Percentiles rank a stretch among this genome's conserved stretches.
Evolutionary conservation across 2,797 vertebrate genomes (phyloP).

Genomic region (Sternotherus odoratus): DNA sequence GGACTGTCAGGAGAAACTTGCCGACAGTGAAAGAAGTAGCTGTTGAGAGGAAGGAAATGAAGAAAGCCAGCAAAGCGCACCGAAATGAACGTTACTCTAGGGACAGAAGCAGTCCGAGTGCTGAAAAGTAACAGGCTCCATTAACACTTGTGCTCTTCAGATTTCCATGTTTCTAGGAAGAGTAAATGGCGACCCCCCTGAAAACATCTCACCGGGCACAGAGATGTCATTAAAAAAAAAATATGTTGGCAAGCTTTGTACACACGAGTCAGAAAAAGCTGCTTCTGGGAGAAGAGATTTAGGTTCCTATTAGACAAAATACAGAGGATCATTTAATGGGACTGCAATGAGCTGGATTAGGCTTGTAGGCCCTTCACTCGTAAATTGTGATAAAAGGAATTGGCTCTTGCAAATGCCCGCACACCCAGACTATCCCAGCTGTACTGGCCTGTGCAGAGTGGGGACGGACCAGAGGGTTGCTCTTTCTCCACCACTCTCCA

Average conservation of each 20-base stretch:
- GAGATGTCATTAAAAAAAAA: accelerated
- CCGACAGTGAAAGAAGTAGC: neutral
- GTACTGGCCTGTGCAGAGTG: neutral
- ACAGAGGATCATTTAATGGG: neutral
- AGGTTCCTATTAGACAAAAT: neutral
- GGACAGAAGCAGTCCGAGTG: neutral
- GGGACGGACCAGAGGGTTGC: neutral
- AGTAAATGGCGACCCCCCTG: neutral
- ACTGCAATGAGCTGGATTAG: neutral
- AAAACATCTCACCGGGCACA: neutral
- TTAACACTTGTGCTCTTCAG: neutral
- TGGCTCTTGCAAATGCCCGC: neutral
- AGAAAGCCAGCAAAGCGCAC: neutral
- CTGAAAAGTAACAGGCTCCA: neutral
- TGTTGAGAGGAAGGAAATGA: neutral
- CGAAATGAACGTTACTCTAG: neutral
- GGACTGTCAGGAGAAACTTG: neutral
- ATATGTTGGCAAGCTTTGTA: accelerated
- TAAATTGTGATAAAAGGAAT: neutral
- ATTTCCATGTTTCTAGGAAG: neutral
- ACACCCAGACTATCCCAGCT: neutral
- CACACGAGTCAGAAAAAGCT: neutral
- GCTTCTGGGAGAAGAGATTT: neutral
- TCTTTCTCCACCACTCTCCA: neutral
- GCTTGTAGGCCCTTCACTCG: neutral